Percentiles rank a stretch among this genome's conserved stretches.
Evolutionary conservation across 2,113 vertebrate species (phyloP).

Genomic region (Zapornia atra): DNA sequence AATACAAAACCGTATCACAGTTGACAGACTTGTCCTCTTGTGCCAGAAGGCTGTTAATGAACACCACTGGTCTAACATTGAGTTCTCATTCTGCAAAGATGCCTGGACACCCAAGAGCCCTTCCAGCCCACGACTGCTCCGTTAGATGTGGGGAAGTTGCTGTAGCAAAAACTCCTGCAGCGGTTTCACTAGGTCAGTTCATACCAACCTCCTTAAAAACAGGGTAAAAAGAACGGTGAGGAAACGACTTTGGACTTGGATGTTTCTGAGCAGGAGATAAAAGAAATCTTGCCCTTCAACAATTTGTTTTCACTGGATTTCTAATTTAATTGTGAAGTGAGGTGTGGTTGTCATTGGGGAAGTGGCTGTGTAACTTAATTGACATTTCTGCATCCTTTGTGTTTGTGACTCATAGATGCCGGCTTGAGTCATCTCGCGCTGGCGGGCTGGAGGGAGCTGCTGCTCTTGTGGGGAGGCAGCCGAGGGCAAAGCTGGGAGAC

Average conservation of each 20-base stretch:
- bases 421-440: constrained; percentile 5
- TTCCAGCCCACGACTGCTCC: neutral
- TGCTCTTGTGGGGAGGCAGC: neutral
- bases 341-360: constrained; percentile 55
- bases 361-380: constrained; percentile 47
- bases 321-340: constrained; percentile 58
- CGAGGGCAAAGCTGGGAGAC: neutral
- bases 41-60: neutral
- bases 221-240: neutral
- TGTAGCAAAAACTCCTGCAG: neutral
- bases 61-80: neutral
- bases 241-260: neutral
- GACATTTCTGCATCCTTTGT: constrained; percentile 59
- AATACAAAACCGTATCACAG: neutral
- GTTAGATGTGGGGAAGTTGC: neutral
- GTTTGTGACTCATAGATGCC: constrained; percentile 45
- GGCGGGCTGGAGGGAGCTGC: neutral
- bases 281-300: neutral
- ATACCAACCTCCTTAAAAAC: neutral
- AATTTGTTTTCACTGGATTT: constrained; percentile 16
- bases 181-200: neutral
- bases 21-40: neutral
- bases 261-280: neutral
- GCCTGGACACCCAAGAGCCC: neutral
- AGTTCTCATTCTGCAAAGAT: neutral